Evolutionary conservation across 2,888 invertebrate species (phyloP), one percentile per base, ranked within the genome.

Genomic region (Crossocerus cetratus): DNA sequence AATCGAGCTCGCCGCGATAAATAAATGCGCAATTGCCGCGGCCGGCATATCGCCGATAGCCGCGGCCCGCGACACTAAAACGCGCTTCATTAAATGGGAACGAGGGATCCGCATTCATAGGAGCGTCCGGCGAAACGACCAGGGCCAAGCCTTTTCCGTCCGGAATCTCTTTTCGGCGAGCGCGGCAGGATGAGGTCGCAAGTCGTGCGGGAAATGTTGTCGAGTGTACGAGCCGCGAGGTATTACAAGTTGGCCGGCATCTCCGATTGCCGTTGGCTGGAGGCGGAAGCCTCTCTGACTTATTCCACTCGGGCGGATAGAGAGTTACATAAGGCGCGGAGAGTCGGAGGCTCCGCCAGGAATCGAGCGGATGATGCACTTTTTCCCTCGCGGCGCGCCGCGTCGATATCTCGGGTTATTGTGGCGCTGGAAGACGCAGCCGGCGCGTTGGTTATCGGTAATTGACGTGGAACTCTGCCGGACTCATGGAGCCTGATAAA

Each of bases 341-440:
- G n/a, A n/a, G n/a, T 11, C 49, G 16, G 13, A 49, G 49, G 14
- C 14, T 49, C 49, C 2, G 13, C 0, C 11, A 4, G 16, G 13
- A 16, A 11, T 49, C 49, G 4, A 45, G 16, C 45, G 3, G n/a
- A 16, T n/a, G 8, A 14, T 43, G n/a, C 14, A 21, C 55, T 57
- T 49, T 65, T 45, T 54, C 44, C 49, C n/a, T n/a, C n/a, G n/a
- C n/a, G n/a, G 4, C 5, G n/a, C 49, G 13, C 5, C 20, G 16
- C 42, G 56, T 69, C 60, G 56, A 3, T 44, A 23, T 49, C 18
- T 14, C 44, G 74, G 74, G 65, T 55, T 65, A 74, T 74, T 53
- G 74, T 65, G 74, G 74, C n/a, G n/a, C 60, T 58, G 62, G 74
- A 65, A 74, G 69, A 75, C 74, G 64, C n/a, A n/a, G n/a, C 43